These are phyloP conservation scores for Lasioglossum zephyrum DNA, from an alignment of 2,888 invertebrate genomes.

Conservation along the genomic window DNA sequence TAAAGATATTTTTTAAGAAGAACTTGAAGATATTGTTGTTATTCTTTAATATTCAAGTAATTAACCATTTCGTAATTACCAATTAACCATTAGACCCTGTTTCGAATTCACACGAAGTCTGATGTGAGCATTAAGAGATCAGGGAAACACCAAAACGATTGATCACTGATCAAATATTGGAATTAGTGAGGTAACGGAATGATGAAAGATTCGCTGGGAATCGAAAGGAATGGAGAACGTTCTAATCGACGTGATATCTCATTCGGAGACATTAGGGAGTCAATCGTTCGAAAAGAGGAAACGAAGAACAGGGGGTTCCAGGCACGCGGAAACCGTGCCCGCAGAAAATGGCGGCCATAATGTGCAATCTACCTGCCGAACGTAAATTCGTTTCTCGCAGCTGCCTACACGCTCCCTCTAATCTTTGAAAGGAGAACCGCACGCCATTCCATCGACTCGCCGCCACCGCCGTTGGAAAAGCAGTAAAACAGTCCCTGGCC, in stretches of 20 bases:
- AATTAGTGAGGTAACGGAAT: not conserved
- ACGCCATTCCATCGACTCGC: conserved; percentile 65
- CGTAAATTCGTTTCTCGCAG: conserved; percentile 69
- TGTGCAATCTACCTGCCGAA: conserved; percentile 71
- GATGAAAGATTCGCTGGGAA: not conserved
- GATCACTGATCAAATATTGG: not conserved
- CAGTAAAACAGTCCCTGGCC: conserved; percentile 66
- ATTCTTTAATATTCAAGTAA: too few species aligned
- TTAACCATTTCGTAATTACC: too few species aligned
- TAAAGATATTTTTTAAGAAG: too few species aligned
- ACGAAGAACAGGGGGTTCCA: conserved; percentile 12
- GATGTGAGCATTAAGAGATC: not conserved
- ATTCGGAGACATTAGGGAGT: conserved; percentile 36
- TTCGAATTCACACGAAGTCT: not conserved
- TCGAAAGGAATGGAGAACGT: not conserved
- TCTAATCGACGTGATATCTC: conserved; percentile 35
- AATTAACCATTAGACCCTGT: too few species aligned
- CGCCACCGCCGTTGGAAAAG: conserved; percentile 52
- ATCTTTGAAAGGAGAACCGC: conserved; percentile 60
- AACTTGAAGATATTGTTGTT: too few species aligned
- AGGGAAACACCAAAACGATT: too few species aligned
- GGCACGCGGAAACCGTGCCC: conserved; percentile 43
- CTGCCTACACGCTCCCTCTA: conserved; percentile 59
- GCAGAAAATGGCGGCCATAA: conserved; percentile 56
- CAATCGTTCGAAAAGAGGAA: conserved; percentile 37